Percentiles rank a stretch among this genome's conserved stretches.
Evolutionary conservation across 2,113 vertebrate genomes (phyloP).

Genomic region (Chauna torquata): DNA sequence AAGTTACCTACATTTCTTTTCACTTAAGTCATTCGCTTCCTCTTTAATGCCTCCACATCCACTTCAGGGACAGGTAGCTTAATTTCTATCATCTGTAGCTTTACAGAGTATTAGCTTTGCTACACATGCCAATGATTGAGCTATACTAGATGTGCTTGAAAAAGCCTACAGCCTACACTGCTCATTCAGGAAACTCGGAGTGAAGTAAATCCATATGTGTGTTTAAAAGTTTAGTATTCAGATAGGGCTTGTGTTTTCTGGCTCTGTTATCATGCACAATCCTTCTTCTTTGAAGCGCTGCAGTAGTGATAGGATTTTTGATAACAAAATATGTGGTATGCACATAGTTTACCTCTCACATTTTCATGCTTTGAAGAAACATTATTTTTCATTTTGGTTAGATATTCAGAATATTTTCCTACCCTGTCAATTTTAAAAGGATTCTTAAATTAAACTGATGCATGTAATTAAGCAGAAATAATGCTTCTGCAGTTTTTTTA

Average conservation of each 20-base stretch:
- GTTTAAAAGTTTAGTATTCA: conserved; percentile 48
- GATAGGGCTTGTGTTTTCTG: conserved; percentile 58
- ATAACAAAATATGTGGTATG: neutral
- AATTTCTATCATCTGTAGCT: conserved; percentile 81
- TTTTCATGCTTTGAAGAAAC: neutral
- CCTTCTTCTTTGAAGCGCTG: conserved; percentile 68
- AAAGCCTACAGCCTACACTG: conserved; percentile 51
- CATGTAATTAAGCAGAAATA: neutral
- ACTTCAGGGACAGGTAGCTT: conserved; percentile 81
- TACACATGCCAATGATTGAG: conserved; percentile 73
- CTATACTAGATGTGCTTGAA: conserved; percentile 63
- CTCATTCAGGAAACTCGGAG: conserved; percentile 78
- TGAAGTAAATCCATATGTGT: conserved; percentile 83
- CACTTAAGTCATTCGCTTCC: conserved; percentile 66
- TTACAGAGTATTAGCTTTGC: conserved; percentile 72
- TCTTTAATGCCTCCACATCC: conserved; percentile 74
- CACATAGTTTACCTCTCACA: neutral
- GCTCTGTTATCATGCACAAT: conserved; percentile 53
- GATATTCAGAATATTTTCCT: neutral
- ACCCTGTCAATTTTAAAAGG: neutral
- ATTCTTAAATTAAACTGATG: neutral
- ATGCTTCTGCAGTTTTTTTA: neutral
- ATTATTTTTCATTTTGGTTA: neutral
- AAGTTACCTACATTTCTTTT: conserved; percentile 72
- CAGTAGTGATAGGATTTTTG: conserved; percentile 55